phyloP scores from a whole-genome alignment of 2,888 invertebrate species.

The Hypselothyrea guttata region DNA sequence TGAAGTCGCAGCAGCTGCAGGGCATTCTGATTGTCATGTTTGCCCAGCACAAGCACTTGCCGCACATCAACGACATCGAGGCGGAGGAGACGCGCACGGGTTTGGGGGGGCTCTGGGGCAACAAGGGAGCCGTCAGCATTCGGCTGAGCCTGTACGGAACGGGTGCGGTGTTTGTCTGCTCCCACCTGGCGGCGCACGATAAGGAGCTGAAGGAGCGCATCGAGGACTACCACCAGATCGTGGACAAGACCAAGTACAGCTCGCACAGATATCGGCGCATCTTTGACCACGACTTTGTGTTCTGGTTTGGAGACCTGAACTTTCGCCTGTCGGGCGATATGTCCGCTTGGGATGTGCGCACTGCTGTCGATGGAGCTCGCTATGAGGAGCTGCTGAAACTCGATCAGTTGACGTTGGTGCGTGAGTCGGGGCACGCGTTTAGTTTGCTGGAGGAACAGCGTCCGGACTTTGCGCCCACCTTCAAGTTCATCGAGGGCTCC shows the following conservation, averaged over 20 bases:
- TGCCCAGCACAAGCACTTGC: slow-evolving; percentile 89
- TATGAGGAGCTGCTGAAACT: slow-evolving; percentile 86
- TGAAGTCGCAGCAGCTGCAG: slow-evolving; percentile 91
- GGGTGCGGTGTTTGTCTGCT: slow-evolving; percentile 93
- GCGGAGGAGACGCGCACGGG: slow-evolving; percentile 94
- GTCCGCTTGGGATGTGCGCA: slow-evolving; percentile 87
- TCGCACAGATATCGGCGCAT: slow-evolving; percentile 90
- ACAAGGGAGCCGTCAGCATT: slow-evolving; percentile 95
- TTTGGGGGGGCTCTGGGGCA: slow-evolving; percentile 92
- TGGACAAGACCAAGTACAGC: slow-evolving; percentile 91
- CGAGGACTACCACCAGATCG: slow-evolving; percentile 92
- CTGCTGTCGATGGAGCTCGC: slow-evolving; percentile 86
- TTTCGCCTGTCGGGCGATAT: slow-evolving; percentile 89
- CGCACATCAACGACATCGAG: slow-evolving; percentile 91
- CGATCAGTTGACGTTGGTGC: slow-evolving; percentile 89
- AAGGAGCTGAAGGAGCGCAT: slow-evolving; percentile 91
- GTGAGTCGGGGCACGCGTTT: slow-evolving; percentile 91
- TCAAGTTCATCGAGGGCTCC: slow-evolving; percentile 90
- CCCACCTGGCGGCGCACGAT: slow-evolving; percentile 95
- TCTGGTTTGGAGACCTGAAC: slow-evolving; percentile 96
- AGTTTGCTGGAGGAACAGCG: slow-evolving; percentile 89
- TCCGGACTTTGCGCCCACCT: slow-evolving; percentile 92
- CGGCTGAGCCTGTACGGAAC: slow-evolving; percentile 94
- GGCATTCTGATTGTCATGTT: slow-evolving; percentile 92
- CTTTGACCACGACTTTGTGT: slow-evolving; percentile 96